Percentiles rank a stretch among this genome's conserved stretches.
Conservation (phyloP, 2,797 vertebrate species). For the Eulemur coronatus region DNA sequence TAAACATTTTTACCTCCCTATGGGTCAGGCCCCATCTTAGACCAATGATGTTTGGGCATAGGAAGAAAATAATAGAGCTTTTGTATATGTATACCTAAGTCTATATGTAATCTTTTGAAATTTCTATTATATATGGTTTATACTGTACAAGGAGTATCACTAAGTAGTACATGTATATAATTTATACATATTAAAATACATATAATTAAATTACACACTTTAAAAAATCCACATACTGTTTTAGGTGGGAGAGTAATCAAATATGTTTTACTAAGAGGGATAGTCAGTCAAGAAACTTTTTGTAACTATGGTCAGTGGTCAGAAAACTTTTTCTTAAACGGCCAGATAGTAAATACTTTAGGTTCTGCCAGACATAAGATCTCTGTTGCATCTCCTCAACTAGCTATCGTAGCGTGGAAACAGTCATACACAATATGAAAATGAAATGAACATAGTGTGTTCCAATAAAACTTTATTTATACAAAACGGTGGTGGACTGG, state of each 20-base stretch:
- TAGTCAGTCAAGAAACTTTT: too few relatives aligned
- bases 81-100: not conserved
- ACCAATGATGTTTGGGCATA: not conserved
- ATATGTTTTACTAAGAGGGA: not conserved
- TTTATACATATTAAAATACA: not conserved
- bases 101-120: not conserved
- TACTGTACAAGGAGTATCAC: not conserved
- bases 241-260: not conserved
- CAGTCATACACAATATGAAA: not conserved
- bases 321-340: not conserved
- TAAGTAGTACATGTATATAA: not conserved
- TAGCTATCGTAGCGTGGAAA: not conserved
- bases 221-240: not conserved
- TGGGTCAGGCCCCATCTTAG: not conserved
- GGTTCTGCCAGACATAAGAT: not conserved
- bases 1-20: not conserved
- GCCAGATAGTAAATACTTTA: not conserved
- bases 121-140: not conserved
- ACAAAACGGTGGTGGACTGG: not conserved
- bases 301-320: not conserved
- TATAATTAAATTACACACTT: not conserved
- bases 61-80: not conserved
- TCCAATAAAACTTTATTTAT: not conserved
- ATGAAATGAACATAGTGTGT: not conserved
- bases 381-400: fast-evolving